Evolutionary conservation across 2,888 invertebrate genomes (phyloP).

Genomic region (Hyalella azteca): DNA sequence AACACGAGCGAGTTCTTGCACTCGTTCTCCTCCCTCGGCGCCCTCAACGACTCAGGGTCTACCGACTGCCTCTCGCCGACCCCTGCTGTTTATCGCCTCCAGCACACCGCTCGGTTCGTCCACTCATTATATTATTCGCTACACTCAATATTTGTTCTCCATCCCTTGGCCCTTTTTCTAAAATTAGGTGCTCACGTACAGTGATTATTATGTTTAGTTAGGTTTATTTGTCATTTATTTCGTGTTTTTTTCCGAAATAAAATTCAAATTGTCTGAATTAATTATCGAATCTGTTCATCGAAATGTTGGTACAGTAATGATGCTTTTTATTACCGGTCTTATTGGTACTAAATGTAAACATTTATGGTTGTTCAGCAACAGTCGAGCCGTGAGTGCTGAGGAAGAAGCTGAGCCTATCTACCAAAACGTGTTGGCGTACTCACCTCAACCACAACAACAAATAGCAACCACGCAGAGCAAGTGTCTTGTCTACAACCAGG

Average conservation of each 20-base stretch:
- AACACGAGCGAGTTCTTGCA: conserved; percentile 26
- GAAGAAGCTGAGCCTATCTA: conserved; percentile 74
- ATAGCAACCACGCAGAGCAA: conserved; percentile 36
- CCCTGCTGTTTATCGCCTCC: conserved; percentile 6
- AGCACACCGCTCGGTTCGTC: background rate
- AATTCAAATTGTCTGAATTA: too few relatives aligned
- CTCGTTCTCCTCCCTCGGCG: conserved; percentile 17
- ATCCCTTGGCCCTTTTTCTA: too few relatives aligned
- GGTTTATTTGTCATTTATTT: too few relatives aligned
- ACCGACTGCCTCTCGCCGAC: conserved; percentile 7
- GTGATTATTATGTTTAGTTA: too few relatives aligned
- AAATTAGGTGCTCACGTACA: too few relatives aligned
- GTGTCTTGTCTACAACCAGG: conserved; percentile 7
- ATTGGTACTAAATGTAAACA: too few relatives aligned
- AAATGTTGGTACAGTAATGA: too few relatives aligned
- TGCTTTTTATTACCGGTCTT: too few relatives aligned
- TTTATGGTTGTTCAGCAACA: too few relatives aligned
- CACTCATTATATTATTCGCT: background rate
- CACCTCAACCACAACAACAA: background rate
- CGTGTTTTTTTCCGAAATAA: too few relatives aligned
- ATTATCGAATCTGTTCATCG: too few relatives aligned
- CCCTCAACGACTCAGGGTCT: background rate
- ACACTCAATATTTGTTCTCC: background rate
- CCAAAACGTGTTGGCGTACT: conserved; percentile 73
- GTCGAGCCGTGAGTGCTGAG: too few relatives aligned